These are phyloP conservation scores for Drosophila nigromelanica DNA, from an alignment of 1,140 invertebrate genomes.

Conservation along the genomic window DNA sequence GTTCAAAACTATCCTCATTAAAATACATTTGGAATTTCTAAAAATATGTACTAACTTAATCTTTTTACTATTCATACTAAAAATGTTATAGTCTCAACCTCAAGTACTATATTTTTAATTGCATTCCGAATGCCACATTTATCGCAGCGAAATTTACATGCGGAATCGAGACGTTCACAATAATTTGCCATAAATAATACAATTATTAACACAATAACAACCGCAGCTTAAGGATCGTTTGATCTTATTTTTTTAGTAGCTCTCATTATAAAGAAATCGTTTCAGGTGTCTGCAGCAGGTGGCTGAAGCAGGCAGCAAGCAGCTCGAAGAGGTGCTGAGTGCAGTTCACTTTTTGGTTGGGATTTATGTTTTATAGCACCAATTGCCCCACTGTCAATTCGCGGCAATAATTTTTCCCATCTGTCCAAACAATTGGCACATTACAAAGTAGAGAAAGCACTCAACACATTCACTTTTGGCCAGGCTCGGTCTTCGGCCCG, in stretches of 20 bases:
- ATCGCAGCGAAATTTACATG: neutral
- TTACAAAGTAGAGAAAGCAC: conserved; percentile 80
- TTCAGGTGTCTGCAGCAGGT: conserved; percentile 38
- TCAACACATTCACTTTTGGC: conserved; percentile 77
- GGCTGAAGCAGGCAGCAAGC: conserved; percentile 1
- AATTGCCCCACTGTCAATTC: conserved; percentile 65
- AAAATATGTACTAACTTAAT: no score
- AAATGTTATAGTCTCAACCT: no score
- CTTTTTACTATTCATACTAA: no score
- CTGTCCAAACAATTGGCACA: conserved; percentile 74
- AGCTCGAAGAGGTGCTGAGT: neutral
- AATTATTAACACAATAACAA: conserved; percentile 25
- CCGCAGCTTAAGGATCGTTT: conserved; percentile 12
- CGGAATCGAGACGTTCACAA: neutral
- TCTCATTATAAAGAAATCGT: conserved; percentile 37
- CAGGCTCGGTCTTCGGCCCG: conserved; percentile 6
- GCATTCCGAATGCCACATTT: no score
- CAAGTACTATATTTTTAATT: no score
- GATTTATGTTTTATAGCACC: conserved; percentile 68
- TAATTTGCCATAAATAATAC: conserved; percentile 25
- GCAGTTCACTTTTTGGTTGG: conserved; percentile 31
- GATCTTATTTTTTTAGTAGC: conserved; percentile 19
- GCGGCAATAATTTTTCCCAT: conserved; percentile 64
- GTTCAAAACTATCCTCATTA: no score
- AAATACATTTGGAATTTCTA: no score